Conservation (phyloP, 1,140 invertebrate genomes). For the Bombus affinis region DNA sequence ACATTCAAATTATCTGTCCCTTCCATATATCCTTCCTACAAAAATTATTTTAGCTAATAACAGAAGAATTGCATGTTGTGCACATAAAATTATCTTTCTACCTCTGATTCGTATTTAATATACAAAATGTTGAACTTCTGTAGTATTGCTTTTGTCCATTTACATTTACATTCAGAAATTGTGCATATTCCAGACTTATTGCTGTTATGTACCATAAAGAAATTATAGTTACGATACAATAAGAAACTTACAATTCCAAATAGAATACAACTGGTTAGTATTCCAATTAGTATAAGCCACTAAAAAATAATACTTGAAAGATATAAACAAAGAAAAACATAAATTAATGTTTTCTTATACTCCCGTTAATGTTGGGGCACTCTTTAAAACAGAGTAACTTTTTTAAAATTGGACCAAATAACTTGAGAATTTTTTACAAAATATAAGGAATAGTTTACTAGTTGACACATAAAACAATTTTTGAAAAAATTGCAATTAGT, state of each 20-base stretch:
- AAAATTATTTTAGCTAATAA: slow-evolving; percentile 11
- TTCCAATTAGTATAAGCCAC: slow-evolving; percentile 41
- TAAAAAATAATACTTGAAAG: slow-evolving; percentile 29
- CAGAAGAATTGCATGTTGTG: background rate
- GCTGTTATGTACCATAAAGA: slow-evolving; percentile 25
- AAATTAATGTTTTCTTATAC: too few species aligned
- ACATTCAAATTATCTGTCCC: slow-evolving; percentile 83
- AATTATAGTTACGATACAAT: slow-evolving; percentile 9
- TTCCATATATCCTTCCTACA: slow-evolving; percentile 70
- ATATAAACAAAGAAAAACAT: background rate
- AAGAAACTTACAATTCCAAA: slow-evolving; percentile 30
- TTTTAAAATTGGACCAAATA: too few species aligned
- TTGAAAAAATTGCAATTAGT: too few species aligned
- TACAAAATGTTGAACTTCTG: slow-evolving; percentile 79
- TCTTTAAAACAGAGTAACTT: too few species aligned
- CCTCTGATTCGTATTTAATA: slow-evolving; percentile 81
- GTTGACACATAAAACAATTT: too few species aligned
- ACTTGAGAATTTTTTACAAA: too few species aligned
- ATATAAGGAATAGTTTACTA: too few species aligned
- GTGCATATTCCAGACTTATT: slow-evolving; percentile 20
- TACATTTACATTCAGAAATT: slow-evolving; percentile 45
- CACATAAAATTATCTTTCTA: slow-evolving; percentile 67
- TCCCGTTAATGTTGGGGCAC: too few species aligned
- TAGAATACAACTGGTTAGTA: slow-evolving; percentile 33
- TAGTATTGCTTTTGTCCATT: slow-evolving; percentile 67